Base-by-base conservation (phyloP, 2,113 vertebrate genomes). In the Oreotrochilus melanogaster region DNA sequence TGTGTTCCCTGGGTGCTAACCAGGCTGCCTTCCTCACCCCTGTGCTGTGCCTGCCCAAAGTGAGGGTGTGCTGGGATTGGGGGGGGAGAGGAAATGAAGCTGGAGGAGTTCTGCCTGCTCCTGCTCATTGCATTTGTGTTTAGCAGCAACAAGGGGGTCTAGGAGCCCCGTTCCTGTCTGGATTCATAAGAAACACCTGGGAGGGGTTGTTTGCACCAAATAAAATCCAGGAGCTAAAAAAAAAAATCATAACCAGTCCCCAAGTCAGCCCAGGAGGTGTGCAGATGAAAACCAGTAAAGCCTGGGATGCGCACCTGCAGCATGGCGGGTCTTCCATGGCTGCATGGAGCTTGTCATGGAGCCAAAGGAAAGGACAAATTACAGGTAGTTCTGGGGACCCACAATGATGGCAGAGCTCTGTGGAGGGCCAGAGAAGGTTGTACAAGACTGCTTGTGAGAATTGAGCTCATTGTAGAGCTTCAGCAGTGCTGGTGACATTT, bases 401-500 rank as follows among this genome's bases (percentile, higher is more conserved):
- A 62, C 72, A 31, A 35, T 37, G 19, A 35, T 70, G 76, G 28
- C 56, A 90, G 72, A 92, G 67, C 27, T 45, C 7, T 8, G 3
- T 35, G 18, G 33, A n/a, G 37, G 31, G 17, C 17, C 45, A 39
- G 58, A 30, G 25, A 17, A 33, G 21, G 28, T 57, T 80, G 65
- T 30, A 18, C 1, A 4, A 69, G 45, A 27, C 28, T 75, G 74
- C 17, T 12, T 24, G 21, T 37, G 27, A 62, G 71, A 53, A 60
- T 12, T 14, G 10, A 14, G 37, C 4, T 0, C 1, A 2, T 0
- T 57, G 56, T 16, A 27, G 39, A 72, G 14, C 54, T 75, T 75
- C 33, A 27, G 3, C 47, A 53, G 28, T 6, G 56, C 31, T 73
- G 74, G 22, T 43, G 48, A 47, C 43, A 43, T 88, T 53, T 35